Base-by-base conservation (phyloP, 2,113 vertebrate genomes). In the Scomber japonicus region DNA sequence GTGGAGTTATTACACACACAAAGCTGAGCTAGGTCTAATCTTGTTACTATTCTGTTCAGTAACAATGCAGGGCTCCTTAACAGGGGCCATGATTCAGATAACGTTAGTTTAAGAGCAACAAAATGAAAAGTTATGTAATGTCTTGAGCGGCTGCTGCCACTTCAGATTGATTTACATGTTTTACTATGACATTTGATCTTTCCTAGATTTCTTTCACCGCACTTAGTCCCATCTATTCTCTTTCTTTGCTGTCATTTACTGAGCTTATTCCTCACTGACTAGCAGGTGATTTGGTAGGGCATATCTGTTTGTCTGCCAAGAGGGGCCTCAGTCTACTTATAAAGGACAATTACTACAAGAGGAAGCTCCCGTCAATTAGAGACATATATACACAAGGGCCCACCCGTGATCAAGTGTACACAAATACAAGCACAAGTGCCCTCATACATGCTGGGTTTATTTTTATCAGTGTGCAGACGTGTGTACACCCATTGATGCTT, bases 11-110 rank as follows among this genome's bases (percentile, higher is more conserved):
- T 81, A 73, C 72, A 71, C 57, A 81, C 82, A 91, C 80, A 90
- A 83, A 90, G 80, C 83, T 40, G n/a, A 46, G 77, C 84, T 79
- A 65, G 68, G 74, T 88, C 86, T 90, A 90, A 91, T 90, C 88
- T 86, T 81, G 83, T 67, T 81, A 75, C 82, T 84, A 87, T 89
- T 90, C 75, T 86, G 78, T 86, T 59, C 73, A 31, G 69, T 40
- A 90, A 92, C 89, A 92, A 92, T 93, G 5, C 73, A 60, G 49
- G 80, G 45, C 54, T 85, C 72, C 44, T 84, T 87, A 75, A 82
- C 21, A 0, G 48, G 78, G 71, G 31, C 31, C 51, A 55, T 2
- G 21, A 19, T 68, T 89, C 63, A 81, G 79, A 91, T 85, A 79
- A 71, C 75, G 76, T 27, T 15, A 45, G 59, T 79, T 79, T 48